A percentile compares a stretch with the other conserved stretches of the same genome.
Evolutionary conservation across 2,113 vertebrate genomes (phyloP).

Genomic region (Murina feae): DNA sequence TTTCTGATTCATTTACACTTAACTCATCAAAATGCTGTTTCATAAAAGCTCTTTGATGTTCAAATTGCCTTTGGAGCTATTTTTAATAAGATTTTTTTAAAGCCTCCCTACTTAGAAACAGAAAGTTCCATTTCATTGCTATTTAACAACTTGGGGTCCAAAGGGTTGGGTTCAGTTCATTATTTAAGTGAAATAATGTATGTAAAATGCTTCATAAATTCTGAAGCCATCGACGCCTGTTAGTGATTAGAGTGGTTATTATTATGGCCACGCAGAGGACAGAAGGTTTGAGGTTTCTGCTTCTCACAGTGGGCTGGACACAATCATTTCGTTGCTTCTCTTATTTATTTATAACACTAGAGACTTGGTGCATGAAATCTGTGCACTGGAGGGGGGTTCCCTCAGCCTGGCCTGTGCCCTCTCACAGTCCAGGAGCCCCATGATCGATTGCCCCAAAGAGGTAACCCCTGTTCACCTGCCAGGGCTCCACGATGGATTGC

Average conservation of each 20-base stretch:
- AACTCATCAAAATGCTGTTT: slow-evolving; percentile 75
- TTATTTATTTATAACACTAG: not conserved
- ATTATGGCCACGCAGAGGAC: not conserved
- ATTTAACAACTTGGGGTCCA: slow-evolving; percentile 58
- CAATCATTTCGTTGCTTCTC: not conserved
- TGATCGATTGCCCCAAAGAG: no score
- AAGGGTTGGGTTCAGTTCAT: slow-evolving; percentile 43
- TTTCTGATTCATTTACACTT: slow-evolving; percentile 75
- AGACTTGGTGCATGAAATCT: no score
- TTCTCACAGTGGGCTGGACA: not conserved
- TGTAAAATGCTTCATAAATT: slow-evolving; percentile 67
- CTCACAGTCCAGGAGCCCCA: no score
- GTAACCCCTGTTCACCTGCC: no score
- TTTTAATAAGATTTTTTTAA: slow-evolving; percentile 63
- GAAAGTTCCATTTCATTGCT: slow-evolving; percentile 63
- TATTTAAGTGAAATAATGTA: slow-evolving; percentile 67
- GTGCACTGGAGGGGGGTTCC: no score
- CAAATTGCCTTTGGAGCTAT: slow-evolving; percentile 70
- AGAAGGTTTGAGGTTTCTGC: not conserved
- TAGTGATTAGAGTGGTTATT: not conserved
- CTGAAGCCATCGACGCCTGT: slow-evolving; percentile 29
- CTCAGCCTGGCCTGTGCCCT: no score
- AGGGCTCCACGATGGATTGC: no score
- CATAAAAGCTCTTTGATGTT: slow-evolving; percentile 74
- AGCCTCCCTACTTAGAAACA: slow-evolving; percentile 63